Conservation (phyloP, 2,888 invertebrate genomes). For the Andrena haemorrhoa region DNA sequence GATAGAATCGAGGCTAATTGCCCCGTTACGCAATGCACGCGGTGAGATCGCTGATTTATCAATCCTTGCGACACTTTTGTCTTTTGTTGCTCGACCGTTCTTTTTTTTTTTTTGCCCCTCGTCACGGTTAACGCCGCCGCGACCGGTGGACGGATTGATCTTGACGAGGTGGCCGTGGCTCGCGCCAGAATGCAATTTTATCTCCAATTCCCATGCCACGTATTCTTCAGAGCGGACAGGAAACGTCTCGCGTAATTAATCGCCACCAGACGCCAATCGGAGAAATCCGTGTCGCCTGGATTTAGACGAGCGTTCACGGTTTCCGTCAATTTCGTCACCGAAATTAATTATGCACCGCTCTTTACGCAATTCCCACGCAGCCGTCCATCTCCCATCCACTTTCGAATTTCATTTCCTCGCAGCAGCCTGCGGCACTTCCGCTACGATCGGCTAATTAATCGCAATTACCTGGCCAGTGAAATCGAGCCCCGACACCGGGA, state of each 20-base stretch:
- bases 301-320: neutral
- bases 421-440: constrained; percentile 66
- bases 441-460: constrained; percentile 70
- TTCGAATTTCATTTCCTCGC: constrained; percentile 75
- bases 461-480: constrained; percentile 63
- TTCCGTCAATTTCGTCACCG: constrained; percentile 49
- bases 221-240: neutral
- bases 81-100: constrained; percentile 44
- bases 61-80: constrained; percentile 46
- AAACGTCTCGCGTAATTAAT: neutral
- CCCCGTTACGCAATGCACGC: constrained; percentile 50
- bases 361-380: constrained; percentile 54
- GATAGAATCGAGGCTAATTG: constrained; percentile 69
- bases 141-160: constrained; percentile 51
- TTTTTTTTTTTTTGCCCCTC: neutral
- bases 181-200: neutral
- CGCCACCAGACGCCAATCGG: constrained; percentile 61
- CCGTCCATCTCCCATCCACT: constrained; percentile 55
- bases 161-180: constrained; percentile 3
- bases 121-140: constrained; percentile 43
- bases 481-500: constrained; percentile 50
- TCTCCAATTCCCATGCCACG: neutral
- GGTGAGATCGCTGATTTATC: constrained; percentile 47
- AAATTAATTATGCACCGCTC: constrained; percentile 49
- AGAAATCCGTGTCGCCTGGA: constrained; percentile 45